Percentiles rank a stretch among this genome's conserved stretches.
Evolutionary conservation across 2,797 vertebrate genomes (phyloP).

Genomic region (Megaceryle alcyon): DNA sequence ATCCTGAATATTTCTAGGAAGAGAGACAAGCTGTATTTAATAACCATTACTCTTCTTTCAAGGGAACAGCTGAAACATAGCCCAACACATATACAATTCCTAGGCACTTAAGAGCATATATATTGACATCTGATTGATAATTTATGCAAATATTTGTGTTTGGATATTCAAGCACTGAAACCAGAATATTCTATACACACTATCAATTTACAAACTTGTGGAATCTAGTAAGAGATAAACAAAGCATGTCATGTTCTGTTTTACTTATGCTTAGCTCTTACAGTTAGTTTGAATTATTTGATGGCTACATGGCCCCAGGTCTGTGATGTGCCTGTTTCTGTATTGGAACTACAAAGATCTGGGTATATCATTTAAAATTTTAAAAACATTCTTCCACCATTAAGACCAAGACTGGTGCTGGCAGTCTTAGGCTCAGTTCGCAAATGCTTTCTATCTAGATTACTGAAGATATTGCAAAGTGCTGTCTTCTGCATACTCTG

Average conservation of each 20-base stretch:
- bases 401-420: background rate
- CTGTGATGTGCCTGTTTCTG: background rate
- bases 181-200: background rate
- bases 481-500: background rate
- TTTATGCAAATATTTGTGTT: background rate
- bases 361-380: background rate
- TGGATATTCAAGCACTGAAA: background rate
- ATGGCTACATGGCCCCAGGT: background rate
- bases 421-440: background rate
- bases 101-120: background rate
- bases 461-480: background rate
- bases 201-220: background rate
- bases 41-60: background rate
- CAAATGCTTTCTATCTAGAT: background rate
- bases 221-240: background rate
- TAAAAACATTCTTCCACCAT: background rate
- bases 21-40: background rate
- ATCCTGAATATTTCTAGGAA: background rate
- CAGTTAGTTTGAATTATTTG: background rate
- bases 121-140: background rate
- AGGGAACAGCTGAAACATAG: background rate
- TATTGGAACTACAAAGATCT: background rate
- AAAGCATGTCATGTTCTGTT: background rate
- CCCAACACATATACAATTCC: background rate
- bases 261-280: background rate